Base-by-base conservation (phyloP, 2,888 invertebrate genomes). In the Campoplex nolae region DNA sequence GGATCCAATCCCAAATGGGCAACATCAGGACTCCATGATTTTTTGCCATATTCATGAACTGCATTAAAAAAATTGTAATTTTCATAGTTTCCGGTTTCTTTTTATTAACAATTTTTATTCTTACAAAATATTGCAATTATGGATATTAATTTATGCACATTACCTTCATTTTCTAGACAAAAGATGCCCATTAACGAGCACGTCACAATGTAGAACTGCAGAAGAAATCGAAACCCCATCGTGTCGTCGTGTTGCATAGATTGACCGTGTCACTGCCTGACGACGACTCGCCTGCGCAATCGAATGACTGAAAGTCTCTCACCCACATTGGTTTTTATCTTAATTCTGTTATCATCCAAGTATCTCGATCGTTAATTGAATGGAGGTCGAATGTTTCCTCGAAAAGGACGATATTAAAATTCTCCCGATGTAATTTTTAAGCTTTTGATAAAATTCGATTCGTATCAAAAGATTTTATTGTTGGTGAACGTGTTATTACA, bases 301-400 rank as follows among this genome's bases (percentile, higher is more conserved):
- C 81, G 62, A 73, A 35, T 32, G 35, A 73, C 76, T 51, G 67
- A 48, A 48, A 76, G 56, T 68, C 35, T 78, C 35, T 13, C 23
- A 74, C 56, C 45, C 32, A 18, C 35, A n/a, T 74, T 77, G 48
- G 67, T 35, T 83, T 86, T 86, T 84, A 86, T 86, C 81, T 56
- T 51, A 78, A 77, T 81, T 42, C 32, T 54, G 56, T 86, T 86
- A 86, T 86, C 86, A 28, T 68, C 28, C 16, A 13, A n/a, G 32
- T 76, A 56, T 86, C 74, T 67, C 65, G 62, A 71, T 68, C 73
- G 35, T 77, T 84, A 80, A 86, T 84, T 77, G 84, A 86, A 78
- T 74, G 74, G 62, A 68, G 38, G 71, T 54, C 38, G 35, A 76
- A 73, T 71, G 45, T 54, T 16, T 65, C 32, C 35, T 62, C 32